Evolutionary conservation across 2,888 invertebrate genomes (phyloP).

Genomic region (Cinara cedri): DNA sequence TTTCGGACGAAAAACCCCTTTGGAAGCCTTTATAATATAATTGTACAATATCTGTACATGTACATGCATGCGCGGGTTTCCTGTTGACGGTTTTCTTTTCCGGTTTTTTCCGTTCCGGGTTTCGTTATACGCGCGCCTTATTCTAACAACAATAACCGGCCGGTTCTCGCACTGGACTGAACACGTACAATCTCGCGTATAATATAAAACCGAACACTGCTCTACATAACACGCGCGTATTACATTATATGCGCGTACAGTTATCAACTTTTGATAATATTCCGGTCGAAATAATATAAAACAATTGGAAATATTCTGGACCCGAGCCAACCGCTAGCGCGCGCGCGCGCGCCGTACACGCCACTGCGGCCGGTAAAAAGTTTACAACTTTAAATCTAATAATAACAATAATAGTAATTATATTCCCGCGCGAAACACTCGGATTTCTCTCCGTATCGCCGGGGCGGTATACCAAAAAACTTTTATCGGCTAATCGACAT

Average conservation of each 20-base stretch:
- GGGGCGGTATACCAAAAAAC: not conserved
- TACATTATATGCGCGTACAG: no score
- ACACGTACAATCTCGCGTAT: conserved; percentile 6
- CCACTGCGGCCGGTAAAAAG: conserved; percentile 9
- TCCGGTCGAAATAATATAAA: conserved; percentile 45
- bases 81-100: conserved; percentile 17
- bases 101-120: no score
- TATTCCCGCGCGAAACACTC: conserved; percentile 19
- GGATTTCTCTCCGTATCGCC: not conserved
- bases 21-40: not conserved
- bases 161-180: conserved; percentile 8
- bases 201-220: no score
- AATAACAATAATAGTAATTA: not conserved
- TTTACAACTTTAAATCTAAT: conserved; percentile 43
- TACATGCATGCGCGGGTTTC: not conserved
- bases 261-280: conserved; percentile 38
- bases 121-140: conserved; percentile 9
- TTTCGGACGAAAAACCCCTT: not conserved
- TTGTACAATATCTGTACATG: no score
- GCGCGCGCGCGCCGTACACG: not conserved
- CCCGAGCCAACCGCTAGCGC: conserved; percentile 16
- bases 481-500: conserved; percentile 16
- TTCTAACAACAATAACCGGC: not conserved
- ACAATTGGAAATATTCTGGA: conserved; percentile 53
- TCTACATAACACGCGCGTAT: no score